A percentile compares a stretch with the other conserved stretches of the same genome.
Evolutionary conservation across 1,140 invertebrate genomes (phyloP).

Genomic region (Hycleus cichorii): DNA sequence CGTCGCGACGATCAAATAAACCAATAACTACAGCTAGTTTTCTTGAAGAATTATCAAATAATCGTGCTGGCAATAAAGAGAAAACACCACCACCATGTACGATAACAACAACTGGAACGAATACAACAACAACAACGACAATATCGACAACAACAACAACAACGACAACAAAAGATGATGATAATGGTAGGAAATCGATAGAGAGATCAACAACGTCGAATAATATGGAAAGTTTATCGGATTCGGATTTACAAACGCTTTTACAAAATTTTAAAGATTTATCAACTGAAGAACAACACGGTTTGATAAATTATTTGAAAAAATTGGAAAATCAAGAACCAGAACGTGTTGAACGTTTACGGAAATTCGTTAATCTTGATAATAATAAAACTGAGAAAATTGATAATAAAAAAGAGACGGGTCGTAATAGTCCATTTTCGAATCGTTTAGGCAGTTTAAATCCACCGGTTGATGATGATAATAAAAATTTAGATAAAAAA

Average conservation of each 20-base stretch:
- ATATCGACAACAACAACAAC: background rate
- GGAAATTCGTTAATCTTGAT: slow-evolving; percentile 56
- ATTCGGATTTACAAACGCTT: slow-evolving; percentile 64
- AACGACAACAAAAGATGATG: background rate
- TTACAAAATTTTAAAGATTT: slow-evolving; percentile 73
- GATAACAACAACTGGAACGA: background rate
- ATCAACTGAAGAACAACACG: slow-evolving; percentile 67
- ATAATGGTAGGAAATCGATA: too few species aligned
- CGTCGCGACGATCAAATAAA: slow-evolving; percentile 47
- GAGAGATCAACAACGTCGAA: slow-evolving; percentile 16
- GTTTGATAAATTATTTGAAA: slow-evolving; percentile 68
- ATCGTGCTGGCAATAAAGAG: slow-evolving; percentile 2
- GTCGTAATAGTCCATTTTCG: slow-evolving; percentile 30
- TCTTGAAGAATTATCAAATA: slow-evolving; percentile 39
- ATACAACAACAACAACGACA: background rate
- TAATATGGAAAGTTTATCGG: slow-evolving; percentile 63
- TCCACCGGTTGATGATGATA: slow-evolving; percentile 43
- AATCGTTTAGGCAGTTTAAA: slow-evolving; percentile 31
- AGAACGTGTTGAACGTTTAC: slow-evolving; percentile 59
- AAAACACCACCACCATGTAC: slow-evolving; percentile 9
- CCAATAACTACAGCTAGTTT: slow-evolving; percentile 48
- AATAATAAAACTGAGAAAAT: slow-evolving; percentile 36
- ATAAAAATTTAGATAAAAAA: slow-evolving; percentile 29
- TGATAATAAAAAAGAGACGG: slow-evolving; percentile 30
- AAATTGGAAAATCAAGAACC: slow-evolving; percentile 66